Evolutionary conservation across 53 echinoderm and acorn worm species (phyloP).

Genomic region (Zoroaster sp.): DNA sequence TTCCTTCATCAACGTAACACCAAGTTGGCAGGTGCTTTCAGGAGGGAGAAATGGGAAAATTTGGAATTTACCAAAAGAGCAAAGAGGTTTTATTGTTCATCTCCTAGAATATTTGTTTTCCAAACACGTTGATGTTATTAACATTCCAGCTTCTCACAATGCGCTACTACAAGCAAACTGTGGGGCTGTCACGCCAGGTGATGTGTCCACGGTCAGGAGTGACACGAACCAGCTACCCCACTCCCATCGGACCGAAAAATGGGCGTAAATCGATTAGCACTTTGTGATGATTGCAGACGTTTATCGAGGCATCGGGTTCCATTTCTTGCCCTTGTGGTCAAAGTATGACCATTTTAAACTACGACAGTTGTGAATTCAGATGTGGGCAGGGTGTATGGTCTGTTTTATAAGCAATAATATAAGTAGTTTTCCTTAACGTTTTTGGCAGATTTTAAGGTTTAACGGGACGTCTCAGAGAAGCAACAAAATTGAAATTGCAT

Average conservation of each 20-base stretch:
- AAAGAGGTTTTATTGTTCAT: too few species aligned
- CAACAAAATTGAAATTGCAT: too few species aligned
- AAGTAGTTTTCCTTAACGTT: too few species aligned
- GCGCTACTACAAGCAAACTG: not conserved
- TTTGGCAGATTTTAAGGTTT: too few species aligned
- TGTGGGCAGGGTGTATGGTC: not conserved
- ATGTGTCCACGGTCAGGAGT: not conserved
- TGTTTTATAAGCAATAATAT: too few species aligned
- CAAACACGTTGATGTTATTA: not conserved
- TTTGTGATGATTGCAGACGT: not conserved
- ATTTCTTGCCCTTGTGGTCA: not conserved
- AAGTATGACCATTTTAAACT: not conserved
- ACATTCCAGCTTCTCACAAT: not conserved
- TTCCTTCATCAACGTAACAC: too few species aligned
- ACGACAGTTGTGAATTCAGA: not conserved
- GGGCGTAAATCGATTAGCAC: constrained; percentile 42
- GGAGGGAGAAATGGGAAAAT: too few species aligned
- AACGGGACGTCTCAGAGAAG: too few species aligned
- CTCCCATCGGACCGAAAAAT: not conserved
- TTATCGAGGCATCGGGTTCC: constrained; percentile 22
- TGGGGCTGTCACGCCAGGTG: not conserved
- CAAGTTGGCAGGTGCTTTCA: too few species aligned
- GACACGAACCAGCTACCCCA: not conserved
- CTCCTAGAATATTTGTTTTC: not conserved
- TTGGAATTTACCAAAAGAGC: too few species aligned